Base-by-base conservation (phyloP, 2,113 vertebrate species). In the Thamnophis sirtalis region DNA sequence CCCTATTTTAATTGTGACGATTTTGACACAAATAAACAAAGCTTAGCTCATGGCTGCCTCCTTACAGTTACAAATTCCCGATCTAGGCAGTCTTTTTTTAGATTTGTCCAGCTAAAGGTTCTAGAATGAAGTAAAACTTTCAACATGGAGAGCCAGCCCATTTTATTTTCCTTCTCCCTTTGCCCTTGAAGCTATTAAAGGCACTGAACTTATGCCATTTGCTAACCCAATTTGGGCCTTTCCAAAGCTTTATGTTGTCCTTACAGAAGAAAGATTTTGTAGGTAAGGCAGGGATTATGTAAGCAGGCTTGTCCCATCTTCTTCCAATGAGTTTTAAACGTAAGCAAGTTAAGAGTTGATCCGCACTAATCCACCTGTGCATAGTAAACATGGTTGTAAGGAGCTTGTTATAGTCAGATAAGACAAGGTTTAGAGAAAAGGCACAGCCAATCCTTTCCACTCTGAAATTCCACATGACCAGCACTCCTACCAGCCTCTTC, bases 321-420 rank as follows among this genome's bases (percentile, higher is more conserved):
- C n/a, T n/a, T 92, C 28, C 11, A 26, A 63, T 9, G 55, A 63
- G 80, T 89, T 92, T 89, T 89, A 89, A 28, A 56, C 55, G 3
- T 55, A 92, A 92, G 49, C 80, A 80, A 89, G 80, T 89, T 92
- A 89, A 92, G 80, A 3, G 49, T 2, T 92, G 73, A 92, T 89
- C 91, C 5, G 6, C 3, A 4, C 48, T 92, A 92, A 92, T 92
- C 91, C 49, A 49, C 49, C 19, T 92, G 88, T 86, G 80, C 54
- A 38, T 84, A 86, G 91, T 92, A 89, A 92, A 86, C 86, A 89
- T 54, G 88, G 91, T 54, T 86, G 54, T 89, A 89, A 92, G 55
- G 55, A 92, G 91, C 88, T 92, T 92, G 88, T 86, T 88, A 80
- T 89, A 60, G 53, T 89, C 91, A 89, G 49, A 15, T 50, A 54